Percentiles rank a stretch among this genome's conserved stretches.
Evolutionary conservation across 2,888 invertebrate genomes (phyloP).

Genomic region (Itoplectis maculator): DNA sequence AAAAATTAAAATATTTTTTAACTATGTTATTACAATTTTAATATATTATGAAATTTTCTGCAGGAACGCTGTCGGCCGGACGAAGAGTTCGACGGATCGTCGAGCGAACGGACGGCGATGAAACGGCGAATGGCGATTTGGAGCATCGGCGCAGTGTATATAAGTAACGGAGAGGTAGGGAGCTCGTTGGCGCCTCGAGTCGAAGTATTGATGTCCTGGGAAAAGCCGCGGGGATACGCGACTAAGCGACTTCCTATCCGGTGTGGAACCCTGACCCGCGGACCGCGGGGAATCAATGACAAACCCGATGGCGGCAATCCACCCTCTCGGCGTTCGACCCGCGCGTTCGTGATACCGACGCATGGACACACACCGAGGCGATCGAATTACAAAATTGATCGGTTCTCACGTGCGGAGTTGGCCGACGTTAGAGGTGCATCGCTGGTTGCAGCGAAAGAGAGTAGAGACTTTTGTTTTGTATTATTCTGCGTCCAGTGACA

Average conservation of each 20-base stretch:
- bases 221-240: slow-evolving; percentile 61
- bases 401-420: no score
- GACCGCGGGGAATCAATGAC: slow-evolving; percentile 80
- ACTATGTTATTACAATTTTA: no score
- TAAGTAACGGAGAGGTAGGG: not conserved
- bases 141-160: not conserved
- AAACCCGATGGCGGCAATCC: slow-evolving; percentile 73
- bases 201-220: slow-evolving; percentile 80
- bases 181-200: slow-evolving; percentile 44
- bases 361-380: no score
- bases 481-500: no score
- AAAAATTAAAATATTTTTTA: no score
- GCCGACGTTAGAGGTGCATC: no score
- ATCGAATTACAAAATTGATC: not conserved
- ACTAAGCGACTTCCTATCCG: slow-evolving; percentile 78
- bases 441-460: not conserved
- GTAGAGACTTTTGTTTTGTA: no score
- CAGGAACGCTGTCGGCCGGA: no score
- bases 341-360: not conserved
- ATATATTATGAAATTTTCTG: no score
- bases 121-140: not conserved
- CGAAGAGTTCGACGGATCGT: not conserved
- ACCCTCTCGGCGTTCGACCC: not conserved
- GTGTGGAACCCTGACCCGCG: slow-evolving; percentile 76
- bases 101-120: not conserved